These are phyloP conservation scores for Andrena haemorrhoa DNA, from an alignment of 2,888 invertebrate genomes.

Conservation along the genomic window DNA sequence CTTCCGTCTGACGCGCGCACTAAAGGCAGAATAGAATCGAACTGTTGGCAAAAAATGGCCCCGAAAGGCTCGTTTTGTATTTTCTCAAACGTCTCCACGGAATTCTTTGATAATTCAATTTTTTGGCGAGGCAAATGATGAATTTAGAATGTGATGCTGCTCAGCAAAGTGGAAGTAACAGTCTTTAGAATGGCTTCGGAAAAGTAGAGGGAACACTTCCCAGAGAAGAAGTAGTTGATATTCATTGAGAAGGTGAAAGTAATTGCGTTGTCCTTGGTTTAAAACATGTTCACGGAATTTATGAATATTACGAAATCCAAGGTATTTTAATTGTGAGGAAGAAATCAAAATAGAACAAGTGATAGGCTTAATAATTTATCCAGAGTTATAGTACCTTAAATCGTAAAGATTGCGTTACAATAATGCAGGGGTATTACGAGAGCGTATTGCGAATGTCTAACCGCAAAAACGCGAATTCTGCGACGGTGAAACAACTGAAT, in stretches of 20 bases:
- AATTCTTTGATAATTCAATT: background rate
- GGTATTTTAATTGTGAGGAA: background rate
- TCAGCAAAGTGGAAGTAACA: background rate
- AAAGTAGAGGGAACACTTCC: background rate
- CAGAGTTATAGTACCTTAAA: background rate
- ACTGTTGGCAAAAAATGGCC: background rate
- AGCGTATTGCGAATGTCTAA: slow-evolving; percentile 38
- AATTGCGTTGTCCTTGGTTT: too few relatives aligned
- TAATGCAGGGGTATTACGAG: slow-evolving; percentile 33
- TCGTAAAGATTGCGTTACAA: slow-evolving; percentile 8
- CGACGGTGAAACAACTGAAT: background rate
- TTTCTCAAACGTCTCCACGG: too few relatives aligned
- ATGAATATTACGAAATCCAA: background rate
- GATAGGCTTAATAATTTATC: background rate
- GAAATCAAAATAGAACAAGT: background rate
- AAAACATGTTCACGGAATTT: too few relatives aligned
- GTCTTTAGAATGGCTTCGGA: background rate
- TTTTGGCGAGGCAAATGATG: too few relatives aligned
- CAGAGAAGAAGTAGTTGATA: too few relatives aligned
- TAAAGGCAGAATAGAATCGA: slow-evolving; percentile 50
- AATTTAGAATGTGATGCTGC: too few relatives aligned
- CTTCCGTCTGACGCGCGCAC: slow-evolving; percentile 44
- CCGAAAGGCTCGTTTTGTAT: too few relatives aligned
- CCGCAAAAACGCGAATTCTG: slow-evolving; percentile 48
- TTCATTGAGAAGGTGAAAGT: too few relatives aligned